These are phyloP conservation scores for Psittacula cyanocephala DNA, from an alignment of 2,113 vertebrate species.

Conservation along the genomic window DNA sequence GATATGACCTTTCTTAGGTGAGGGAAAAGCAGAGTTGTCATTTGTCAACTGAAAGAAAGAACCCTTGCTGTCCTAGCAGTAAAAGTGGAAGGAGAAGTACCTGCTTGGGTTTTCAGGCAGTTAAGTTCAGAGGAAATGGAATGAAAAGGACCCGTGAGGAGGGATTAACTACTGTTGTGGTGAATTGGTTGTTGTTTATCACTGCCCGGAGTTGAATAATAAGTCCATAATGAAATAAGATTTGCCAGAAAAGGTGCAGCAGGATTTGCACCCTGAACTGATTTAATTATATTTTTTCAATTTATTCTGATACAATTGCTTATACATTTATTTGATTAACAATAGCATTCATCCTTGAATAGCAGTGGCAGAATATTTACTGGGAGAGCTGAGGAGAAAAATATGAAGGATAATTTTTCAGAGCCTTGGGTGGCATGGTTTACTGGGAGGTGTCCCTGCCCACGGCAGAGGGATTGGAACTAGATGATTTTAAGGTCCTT, in stretches of 20 bases:
- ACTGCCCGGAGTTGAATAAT: neutral
- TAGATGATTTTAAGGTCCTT: no score
- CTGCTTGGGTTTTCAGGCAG: neutral
- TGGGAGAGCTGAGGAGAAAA: neutral
- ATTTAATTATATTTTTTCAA: neutral
- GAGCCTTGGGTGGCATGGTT: no score
- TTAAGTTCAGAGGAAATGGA: neutral
- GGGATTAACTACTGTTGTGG: neutral
- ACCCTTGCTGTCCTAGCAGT: accelerated
- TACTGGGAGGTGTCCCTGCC: no score
- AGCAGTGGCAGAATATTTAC: neutral
- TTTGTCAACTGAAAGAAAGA: neutral
- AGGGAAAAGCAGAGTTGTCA: neutral
- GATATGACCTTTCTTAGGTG: no score
- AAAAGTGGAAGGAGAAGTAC: neutral
- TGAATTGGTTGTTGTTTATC: neutral
- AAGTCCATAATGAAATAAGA: neutral
- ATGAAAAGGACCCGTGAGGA: neutral
- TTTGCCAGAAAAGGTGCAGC: neutral
- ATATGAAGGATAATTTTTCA: neutral
- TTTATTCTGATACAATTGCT: neutral
- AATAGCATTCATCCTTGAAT: neutral
- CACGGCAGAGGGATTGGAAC: no score
- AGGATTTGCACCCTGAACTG: neutral
- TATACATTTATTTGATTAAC: neutral